Conservation (phyloP, 2,888 invertebrate species). For the Tetropium fuscum region DNA sequence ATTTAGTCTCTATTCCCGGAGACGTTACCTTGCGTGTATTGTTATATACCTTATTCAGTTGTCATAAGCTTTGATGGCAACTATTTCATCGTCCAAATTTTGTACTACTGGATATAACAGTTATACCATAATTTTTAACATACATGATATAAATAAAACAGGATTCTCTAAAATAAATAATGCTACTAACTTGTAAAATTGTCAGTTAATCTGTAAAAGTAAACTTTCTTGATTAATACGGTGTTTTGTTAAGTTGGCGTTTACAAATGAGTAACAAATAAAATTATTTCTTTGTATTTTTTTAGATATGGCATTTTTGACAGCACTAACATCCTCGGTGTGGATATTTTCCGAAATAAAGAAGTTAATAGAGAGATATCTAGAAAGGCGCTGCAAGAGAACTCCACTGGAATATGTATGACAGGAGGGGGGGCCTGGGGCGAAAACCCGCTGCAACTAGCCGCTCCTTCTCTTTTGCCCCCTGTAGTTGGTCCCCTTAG, state of each 20-base stretch:
- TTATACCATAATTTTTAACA: too few species aligned
- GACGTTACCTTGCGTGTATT: too few species aligned
- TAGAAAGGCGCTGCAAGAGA: constrained; percentile 71
- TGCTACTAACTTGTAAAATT: too few species aligned
- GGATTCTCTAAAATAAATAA: too few species aligned
- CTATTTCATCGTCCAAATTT: too few species aligned
- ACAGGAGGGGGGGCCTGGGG: constrained; percentile 68
- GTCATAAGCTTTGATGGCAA: too few species aligned
- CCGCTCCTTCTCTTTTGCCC: constrained; percentile 58
- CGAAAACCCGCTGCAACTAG: constrained; percentile 62
- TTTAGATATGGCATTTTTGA: constrained; percentile 91
- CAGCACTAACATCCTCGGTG: constrained; percentile 94
- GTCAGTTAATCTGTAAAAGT: too few species aligned
- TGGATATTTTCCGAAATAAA: constrained; percentile 94
- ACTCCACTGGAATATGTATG: constrained; percentile 80
- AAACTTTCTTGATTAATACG: too few species aligned
- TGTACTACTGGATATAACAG: too few species aligned
- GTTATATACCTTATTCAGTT: too few species aligned
- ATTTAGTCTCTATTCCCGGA: too few species aligned
- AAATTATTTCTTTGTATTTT: constrained; percentile 45
- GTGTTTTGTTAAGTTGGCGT: neutral
- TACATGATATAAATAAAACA: too few species aligned
- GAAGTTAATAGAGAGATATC: constrained; percentile 84
- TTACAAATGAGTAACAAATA: neutral
- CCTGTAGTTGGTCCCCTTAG: constrained; percentile 53